A percentile compares a stretch with the other conserved stretches of the same genome.
phyloP scores from a whole-genome alignment of 2,113 vertebrate species.

The Brachyhypopomus gauderio region DNA sequence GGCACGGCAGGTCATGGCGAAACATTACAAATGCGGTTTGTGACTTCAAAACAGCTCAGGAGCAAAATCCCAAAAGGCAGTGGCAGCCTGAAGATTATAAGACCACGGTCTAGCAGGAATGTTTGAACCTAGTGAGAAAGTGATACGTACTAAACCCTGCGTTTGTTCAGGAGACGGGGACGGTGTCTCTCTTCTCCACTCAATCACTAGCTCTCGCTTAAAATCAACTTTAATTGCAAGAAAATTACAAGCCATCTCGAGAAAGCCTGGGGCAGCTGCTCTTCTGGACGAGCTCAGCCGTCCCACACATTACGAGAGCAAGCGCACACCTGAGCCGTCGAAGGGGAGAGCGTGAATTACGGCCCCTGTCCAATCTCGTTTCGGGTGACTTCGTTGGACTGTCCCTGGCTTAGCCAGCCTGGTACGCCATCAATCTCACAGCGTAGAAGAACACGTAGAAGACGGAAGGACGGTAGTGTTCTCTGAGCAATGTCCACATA shows the following conservation, averaged over 20 bases:
- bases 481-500: background rate
- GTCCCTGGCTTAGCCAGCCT: background rate
- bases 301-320: too few species aligned
- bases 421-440: background rate
- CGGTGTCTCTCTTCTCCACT: background rate
- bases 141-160: background rate
- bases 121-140: too few species aligned
- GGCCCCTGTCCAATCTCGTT: background rate
- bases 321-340: background rate
- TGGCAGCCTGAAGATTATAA: too few species aligned
- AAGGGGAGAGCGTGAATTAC: background rate
- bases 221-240: background rate
- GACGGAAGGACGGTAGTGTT: background rate
- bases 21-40: background rate
- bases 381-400: background rate
- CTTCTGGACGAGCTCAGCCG: too few species aligned
- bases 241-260: background rate
- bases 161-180: background rate
- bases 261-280: background rate
- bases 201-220: background rate
- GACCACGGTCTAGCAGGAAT: too few species aligned
- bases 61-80: too few species aligned
- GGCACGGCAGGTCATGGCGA: constrained; percentile 16
- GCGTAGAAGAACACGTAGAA: background rate
- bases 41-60: background rate